Evolutionary conservation across 2,113 vertebrate genomes (phyloP).

Genomic region (Nesogale talazaci): DNA sequence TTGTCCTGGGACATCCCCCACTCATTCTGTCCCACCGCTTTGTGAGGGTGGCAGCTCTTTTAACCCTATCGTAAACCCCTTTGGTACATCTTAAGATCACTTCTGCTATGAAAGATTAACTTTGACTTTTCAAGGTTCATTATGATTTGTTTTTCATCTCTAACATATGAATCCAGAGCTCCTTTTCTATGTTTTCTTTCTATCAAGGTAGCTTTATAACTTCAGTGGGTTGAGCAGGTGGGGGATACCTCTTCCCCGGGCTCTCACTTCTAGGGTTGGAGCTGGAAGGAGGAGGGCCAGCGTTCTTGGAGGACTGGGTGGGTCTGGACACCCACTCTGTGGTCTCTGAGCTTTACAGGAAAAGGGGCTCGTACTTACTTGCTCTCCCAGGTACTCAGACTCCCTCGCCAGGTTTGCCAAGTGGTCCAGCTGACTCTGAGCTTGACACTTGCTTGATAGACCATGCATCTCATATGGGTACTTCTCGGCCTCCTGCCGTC

Average conservation of each 20-base stretch:
- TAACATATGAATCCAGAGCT: not conserved
- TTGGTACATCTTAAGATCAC: not conserved
- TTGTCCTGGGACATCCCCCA: not conserved
- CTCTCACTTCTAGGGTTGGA: not conserved
- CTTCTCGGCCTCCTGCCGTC: not conserved
- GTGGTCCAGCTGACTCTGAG: not conserved
- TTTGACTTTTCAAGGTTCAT: not conserved
- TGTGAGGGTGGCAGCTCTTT: not conserved
- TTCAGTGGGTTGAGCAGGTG: not conserved
- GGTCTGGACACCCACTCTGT: not conserved
- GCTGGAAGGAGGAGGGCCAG: not conserved
- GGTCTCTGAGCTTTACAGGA: not conserved
- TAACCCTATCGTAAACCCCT: not conserved
- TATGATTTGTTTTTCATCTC: slow-evolving; percentile 15
- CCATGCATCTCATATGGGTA: not conserved
- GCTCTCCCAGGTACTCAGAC: not conserved
- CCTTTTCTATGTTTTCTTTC: not conserved
- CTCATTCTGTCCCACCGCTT: not conserved
- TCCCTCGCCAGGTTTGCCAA: not conserved
- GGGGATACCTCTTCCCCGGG: not conserved
- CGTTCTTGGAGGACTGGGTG: not conserved
- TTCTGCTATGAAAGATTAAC: slow-evolving; percentile 7
- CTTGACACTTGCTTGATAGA: not conserved
- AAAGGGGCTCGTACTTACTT: not conserved
- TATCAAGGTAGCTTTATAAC: not conserved